Evolutionary conservation across 2,888 invertebrate species (phyloP), one percentile per base, ranked within the genome.

Genomic region (Pseudococcus jackbeardsleyi): DNA sequence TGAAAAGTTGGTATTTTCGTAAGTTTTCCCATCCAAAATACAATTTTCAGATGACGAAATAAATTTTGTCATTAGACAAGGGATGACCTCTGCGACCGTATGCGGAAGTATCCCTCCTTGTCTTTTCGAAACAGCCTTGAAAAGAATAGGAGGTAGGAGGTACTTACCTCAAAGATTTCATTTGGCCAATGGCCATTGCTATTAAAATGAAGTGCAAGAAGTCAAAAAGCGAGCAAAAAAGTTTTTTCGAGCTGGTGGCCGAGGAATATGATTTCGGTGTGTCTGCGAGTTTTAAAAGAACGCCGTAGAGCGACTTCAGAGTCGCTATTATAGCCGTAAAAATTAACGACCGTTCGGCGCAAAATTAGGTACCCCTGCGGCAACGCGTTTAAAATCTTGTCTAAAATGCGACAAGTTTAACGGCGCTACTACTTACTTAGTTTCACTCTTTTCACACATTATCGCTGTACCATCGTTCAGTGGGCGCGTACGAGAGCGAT

Each of bases 401-500:
- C 77, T 77, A 77, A 77, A 77, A 77, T 68, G 77, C 42, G 77
- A 77, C 77, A 77, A 77, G 39, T 77, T 77, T 77, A 77, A 77
- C 77, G 77, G 39, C 42, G 77, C 77, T 77, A n/a, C n/a, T n/a
- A n/a, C n/a, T n/a, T n/a, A n/a, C n/a, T n/a, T n/a, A 77, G 77
- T 77, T 77, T 77, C 26, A 77, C 77, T 77, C 77, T 77, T 77
- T 77, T 77, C 77, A 77, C 77, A 77, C 77, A 77, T 77, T 77
- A 77, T 77, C 77, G n/a, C 77, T 54, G 15, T 50, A n/a, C n/a
- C 54, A 54, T 54, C 77, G 77, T 77, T 77, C 42, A 77, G 77
- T 42, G 33, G 26, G 5, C 11, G 39, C 8, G n/a, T n/a, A 54
- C 54, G n/a, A 50, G 1, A n/a, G 54, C 26, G 26, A 33, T 33